These are phyloP conservation scores for Temnothorax rugatulus DNA, from an alignment of 2,888 invertebrate species.

Conservation along the genomic window DNA sequence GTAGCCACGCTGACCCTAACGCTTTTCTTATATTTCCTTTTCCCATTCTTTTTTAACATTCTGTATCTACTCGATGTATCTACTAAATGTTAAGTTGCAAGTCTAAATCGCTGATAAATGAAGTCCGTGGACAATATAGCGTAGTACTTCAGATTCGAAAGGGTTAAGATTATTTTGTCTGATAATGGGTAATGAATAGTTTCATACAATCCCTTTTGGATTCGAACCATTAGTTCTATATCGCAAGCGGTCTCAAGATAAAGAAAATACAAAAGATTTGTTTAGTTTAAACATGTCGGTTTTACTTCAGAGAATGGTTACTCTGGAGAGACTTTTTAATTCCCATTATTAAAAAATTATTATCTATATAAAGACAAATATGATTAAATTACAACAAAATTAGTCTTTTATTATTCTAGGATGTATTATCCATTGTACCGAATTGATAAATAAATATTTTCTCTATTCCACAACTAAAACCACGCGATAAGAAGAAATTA, in stretches of 20 bases:
- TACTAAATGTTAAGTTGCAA: too few species aligned
- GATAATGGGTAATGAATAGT: too few species aligned
- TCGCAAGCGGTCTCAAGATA: background rate
- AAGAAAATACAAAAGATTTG: too few species aligned
- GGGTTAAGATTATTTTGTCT: too few species aligned
- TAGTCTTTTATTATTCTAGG: background rate
- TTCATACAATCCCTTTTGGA: too few species aligned
- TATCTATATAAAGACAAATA: background rate
- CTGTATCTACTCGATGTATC: constrained; percentile 3
- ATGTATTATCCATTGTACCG: too few species aligned
- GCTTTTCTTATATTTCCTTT: constrained; percentile 73
- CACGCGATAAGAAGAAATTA: background rate
- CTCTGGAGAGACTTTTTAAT: background rate
- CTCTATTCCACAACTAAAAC: background rate
- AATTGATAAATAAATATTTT: background rate
- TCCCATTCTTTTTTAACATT: constrained; percentile 11
- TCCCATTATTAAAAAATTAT: background rate
- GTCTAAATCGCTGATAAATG: too few species aligned
- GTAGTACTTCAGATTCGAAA: too few species aligned
- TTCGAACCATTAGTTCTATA: background rate
- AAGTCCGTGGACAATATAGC: too few species aligned
- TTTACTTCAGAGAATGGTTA: background rate
- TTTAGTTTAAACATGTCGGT: background rate
- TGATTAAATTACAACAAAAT: background rate
- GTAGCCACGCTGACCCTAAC: constrained; percentile 79